Evolutionary conservation across 2,888 invertebrate genomes (phyloP).

Genomic region (Stenolophus ochropezus): DNA sequence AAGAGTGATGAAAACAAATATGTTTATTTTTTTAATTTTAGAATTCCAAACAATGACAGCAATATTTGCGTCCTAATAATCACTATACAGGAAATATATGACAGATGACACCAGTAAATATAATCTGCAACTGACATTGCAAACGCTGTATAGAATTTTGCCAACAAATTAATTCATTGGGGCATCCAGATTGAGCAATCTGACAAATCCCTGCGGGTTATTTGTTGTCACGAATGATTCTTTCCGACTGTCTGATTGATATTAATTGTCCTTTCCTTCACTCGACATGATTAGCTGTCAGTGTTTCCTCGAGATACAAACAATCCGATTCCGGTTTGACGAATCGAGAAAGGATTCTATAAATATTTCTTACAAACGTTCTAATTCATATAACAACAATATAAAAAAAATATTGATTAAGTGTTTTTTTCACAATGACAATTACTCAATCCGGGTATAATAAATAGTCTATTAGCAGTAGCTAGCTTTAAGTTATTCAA

Average conservation of each 20-base stretch:
- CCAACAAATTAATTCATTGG: conserved; percentile 14
- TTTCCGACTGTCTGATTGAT: conserved; percentile 1
- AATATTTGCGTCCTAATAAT: neutral
- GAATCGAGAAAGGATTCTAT: neutral
- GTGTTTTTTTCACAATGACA: too few species aligned
- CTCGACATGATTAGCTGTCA: neutral
- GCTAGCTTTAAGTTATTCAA: too few species aligned
- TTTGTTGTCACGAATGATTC: conserved; percentile 28
- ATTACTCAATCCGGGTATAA: too few species aligned
- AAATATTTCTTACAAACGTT: too few species aligned
- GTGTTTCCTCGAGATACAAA: neutral
- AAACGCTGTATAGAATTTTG: conserved; percentile 11
- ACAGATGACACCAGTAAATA: neutral
- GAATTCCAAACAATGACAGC: neutral
- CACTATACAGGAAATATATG: neutral
- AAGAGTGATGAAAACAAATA: too few species aligned
- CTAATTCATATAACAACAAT: too few species aligned
- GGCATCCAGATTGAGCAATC: neutral
- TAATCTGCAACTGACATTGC: neutral
- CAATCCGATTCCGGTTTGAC: neutral
- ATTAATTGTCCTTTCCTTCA: neutral
- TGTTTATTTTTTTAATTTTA: too few species aligned
- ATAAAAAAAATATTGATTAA: too few species aligned
- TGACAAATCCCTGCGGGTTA: neutral
- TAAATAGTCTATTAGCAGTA: too few species aligned